Percentiles rank a stretch among this genome's conserved stretches.
Conservation (phyloP, 2,797 vertebrate genomes). For the Amblyopsis hoosieri region DNA sequence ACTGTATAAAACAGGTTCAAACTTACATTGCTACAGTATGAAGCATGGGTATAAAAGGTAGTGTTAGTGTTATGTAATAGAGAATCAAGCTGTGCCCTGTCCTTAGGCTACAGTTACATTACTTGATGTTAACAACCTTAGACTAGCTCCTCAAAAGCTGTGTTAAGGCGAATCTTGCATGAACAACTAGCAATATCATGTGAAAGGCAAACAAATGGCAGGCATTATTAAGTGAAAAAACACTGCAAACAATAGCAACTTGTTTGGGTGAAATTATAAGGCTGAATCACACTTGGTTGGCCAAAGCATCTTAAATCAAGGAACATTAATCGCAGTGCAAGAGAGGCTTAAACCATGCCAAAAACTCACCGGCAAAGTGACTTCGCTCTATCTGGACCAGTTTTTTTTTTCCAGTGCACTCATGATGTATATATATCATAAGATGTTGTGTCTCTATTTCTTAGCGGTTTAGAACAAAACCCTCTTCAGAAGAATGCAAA, state of each 20-base stretch:
- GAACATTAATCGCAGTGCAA: conserved; percentile 64
- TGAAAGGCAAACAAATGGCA: conserved; percentile 27
- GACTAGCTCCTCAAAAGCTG: background rate
- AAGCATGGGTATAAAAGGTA: too few species aligned
- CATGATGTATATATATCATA: too few species aligned
- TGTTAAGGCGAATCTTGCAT: background rate
- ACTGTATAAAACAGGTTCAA: too few species aligned
- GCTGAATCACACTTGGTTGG: conserved; percentile 78
- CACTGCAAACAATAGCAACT: conserved; percentile 75
- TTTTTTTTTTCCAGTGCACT: background rate
- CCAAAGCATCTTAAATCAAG: conserved; percentile 77
- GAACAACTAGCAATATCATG: conserved; percentile 3
- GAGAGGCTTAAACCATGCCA: conserved; percentile 71
- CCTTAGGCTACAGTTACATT: too few species aligned
- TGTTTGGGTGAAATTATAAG: conserved; percentile 79
- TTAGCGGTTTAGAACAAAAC: too few species aligned
- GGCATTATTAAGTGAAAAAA: conserved; percentile 55
- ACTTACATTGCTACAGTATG: too few species aligned
- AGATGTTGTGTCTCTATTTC: too few species aligned
- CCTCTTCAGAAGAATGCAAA: too few species aligned
- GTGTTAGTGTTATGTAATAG: too few species aligned
- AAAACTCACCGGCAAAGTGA: conserved; percentile 40
- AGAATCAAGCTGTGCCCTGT: too few species aligned
- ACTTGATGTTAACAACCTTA: background rate
- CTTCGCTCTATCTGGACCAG: conserved; percentile 47